Evolutionary conservation across 2,113 vertebrate species (phyloP).

Genomic region (Catagonus wagneri): DNA sequence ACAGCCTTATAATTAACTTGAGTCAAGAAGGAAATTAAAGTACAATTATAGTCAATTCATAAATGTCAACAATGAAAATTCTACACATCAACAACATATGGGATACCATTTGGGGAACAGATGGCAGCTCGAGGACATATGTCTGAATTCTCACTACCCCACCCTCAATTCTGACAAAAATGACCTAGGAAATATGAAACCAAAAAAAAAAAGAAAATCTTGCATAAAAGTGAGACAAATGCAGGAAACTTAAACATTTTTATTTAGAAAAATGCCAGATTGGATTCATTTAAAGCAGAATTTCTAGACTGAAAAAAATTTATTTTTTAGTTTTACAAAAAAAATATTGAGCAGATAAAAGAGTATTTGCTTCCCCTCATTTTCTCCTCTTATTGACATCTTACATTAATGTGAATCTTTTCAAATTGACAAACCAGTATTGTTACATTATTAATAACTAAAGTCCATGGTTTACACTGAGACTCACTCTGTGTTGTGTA

Average conservation of each 20-base stretch:
- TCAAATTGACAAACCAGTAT: background rate
- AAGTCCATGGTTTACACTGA: background rate
- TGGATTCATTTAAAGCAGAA: conserved; percentile 49
- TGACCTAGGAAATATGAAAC: conserved; percentile 76
- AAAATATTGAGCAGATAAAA: background rate
- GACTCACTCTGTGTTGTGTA: background rate
- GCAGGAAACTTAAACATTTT: conserved; percentile 47
- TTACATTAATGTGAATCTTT: background rate
- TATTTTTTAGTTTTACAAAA: conserved; percentile 16
- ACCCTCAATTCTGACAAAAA: conserved; percentile 68
- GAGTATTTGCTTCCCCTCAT: background rate
- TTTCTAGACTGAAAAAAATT: background rate
- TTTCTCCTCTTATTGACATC: background rate
- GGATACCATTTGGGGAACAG: conserved; percentile 70
- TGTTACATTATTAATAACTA: background rate
- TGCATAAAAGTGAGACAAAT: conserved; percentile 51
- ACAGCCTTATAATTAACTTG: conserved; percentile 77
- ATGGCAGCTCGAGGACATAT: conserved; percentile 73
- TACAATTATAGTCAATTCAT: conserved; percentile 81
- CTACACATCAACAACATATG: conserved; percentile 80
- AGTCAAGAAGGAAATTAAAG: conserved; percentile 79
- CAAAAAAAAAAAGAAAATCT: conserved; percentile 56
- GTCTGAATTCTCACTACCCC: conserved; percentile 70
- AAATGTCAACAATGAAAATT: conserved; percentile 81
- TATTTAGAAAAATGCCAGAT: conserved; percentile 69